These are phyloP conservation scores for Meteorus colon DNA, from an alignment of 2,888 invertebrate species.

Conservation along the genomic window DNA sequence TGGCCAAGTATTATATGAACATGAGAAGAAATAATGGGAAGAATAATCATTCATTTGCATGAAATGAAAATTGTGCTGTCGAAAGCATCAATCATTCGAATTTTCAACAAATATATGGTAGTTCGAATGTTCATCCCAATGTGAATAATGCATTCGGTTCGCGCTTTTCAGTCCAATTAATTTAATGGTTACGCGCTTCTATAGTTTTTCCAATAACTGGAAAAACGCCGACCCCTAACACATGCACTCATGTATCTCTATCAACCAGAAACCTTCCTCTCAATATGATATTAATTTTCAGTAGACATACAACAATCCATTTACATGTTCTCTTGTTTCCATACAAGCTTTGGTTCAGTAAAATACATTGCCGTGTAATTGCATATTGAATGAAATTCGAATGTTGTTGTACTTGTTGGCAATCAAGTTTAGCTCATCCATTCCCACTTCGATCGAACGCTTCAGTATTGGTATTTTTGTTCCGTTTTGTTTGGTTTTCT, in stretches of 20 bases:
- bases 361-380: constrained; percentile 4
- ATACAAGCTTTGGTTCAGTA: neutral
- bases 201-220: constrained; percentile 55
- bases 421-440: constrained; percentile 18
- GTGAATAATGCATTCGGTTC: constrained; percentile 34
- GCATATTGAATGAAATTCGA: constrained; percentile 5
- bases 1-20: neutral
- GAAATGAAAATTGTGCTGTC: neutral
- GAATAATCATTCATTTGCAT: neutral
- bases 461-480: neutral
- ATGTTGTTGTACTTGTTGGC: neutral
- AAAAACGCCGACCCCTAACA: neutral
- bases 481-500: neutral
- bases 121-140: constrained; percentile 24
- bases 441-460: constrained; percentile 6
- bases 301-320: neutral
- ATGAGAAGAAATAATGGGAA: neutral
- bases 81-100: neutral
- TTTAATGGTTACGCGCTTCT: constrained; percentile 52
- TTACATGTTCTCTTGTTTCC: neutral
- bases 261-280: constrained; percentile 23
- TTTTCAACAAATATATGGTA: neutral
- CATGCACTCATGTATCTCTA: neutral
- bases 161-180: constrained; percentile 46
- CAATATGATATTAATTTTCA: constrained; percentile 6